Evolutionary conservation across 1,140 invertebrate species (phyloP), one percentile per base, ranked within the genome.

Genomic region (Listronotus oregonensis): DNA sequence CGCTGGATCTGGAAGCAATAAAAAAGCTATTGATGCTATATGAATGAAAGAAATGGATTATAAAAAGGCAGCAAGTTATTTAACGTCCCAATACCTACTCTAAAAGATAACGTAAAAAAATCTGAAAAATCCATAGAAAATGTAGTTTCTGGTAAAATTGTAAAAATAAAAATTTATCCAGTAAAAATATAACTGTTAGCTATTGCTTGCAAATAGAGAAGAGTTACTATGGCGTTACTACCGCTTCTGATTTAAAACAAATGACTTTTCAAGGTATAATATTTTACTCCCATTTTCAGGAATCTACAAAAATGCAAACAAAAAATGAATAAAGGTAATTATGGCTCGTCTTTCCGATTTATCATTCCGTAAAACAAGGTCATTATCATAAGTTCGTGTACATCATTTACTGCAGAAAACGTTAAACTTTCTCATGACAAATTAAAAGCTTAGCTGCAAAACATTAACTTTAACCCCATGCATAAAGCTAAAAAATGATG

Each of bases 201-300:
- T 51, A 51, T 51, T 51, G 27, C 27, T 51, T 51, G 14, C 49
- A 51, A 51, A 51, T 51, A 15, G 49, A 51, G 12, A 51, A 51
- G 27, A 8, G 17, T 51, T n/a, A 37, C 31, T 39, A 55, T 55
- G 52, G 52, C 14, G 52, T 55, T n/a, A n/a, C n/a, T 31, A 55
- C 5, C 15, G 31, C 37, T 55, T 55, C 52, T 55, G 52, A 55
- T 55, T 55, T 55, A 55, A 55, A 55, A 55, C 34, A 31, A 55
- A 55, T 55, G 34, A 31, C 37, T 17, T 55, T 37, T 40, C 52
- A 55, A 55, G 32, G 32, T 6, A 55, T 40, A 55, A 55, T 39
- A 37, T 55, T 55, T 31, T 27, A 55, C 52, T 40, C 27, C 49
- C 49, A 51, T 51, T 51, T 32, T 51, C 14, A 51, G 6, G 9